Evolutionary conservation across 2,888 invertebrate species (phyloP), one percentile per base, ranked within the genome.

Genomic region (Catonia carolina): DNA sequence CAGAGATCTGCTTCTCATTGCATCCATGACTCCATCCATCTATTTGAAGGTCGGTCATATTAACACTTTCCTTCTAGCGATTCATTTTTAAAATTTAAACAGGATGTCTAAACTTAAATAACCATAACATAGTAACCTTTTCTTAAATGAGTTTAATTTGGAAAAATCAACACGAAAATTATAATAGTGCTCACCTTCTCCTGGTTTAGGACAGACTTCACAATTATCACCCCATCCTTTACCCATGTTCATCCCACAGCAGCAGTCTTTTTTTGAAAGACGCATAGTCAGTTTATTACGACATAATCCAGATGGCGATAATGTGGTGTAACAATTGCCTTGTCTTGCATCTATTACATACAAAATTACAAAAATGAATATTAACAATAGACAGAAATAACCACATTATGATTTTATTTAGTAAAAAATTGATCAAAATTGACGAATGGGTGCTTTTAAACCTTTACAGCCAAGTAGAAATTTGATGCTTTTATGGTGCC

Each of bases 231-330:
- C 83, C 90, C 90, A 91, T 7, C 88, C 91, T 67, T 86, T 82
- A 2, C 90, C 91, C 83, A 88, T 86, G 72, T 88, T 88, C 70
- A 85, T 82, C 1, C 89, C 87, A 71, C 91, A 91, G 72, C 91
- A 91, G 69, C 91, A 91, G 71, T 90, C 90, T 61, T 85, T 80
- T 70, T 87, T 85, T 1, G 89, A 88, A 41, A 89, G 74, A 62
- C 82, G 75, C 71, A 86, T 81, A 0, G 81, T 74, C 63, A 90
- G 74, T 45, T 81, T 78, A 69, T 84, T 83, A 12, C 79, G 77
- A 68, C 90, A 90, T 62, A 84, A 81, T 10, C 85, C 85, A 52
- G 79, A 78, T 61, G 80, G 77, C 41, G 81, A 77, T 62, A 87
- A 75, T 64, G 82, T 78, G 7, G 85, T 83, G 72, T 79, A 89